Evolutionary conservation across 2,797 vertebrate species (phyloP).

Genomic region (Aulostomus chinensis): DNA sequence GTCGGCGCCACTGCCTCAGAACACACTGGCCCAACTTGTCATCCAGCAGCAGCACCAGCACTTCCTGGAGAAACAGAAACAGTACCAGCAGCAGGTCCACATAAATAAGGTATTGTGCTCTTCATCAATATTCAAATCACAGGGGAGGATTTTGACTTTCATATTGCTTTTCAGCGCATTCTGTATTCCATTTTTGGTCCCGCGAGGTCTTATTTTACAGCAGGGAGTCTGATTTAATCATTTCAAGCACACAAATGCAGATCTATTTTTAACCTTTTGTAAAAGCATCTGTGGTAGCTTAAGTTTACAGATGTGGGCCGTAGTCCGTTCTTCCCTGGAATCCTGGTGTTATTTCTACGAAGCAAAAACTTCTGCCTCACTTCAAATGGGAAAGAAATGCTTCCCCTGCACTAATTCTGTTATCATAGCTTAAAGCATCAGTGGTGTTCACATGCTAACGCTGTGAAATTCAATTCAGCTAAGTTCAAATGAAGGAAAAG

Average conservation of each 20-base stretch:
- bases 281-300: slow-evolving; percentile 50
- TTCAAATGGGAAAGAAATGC: slow-evolving; percentile 73
- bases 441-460: slow-evolving; percentile 72
- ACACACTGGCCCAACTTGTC: slow-evolving; percentile 95
- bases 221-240: slow-evolving; percentile 61
- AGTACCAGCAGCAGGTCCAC: slow-evolving; percentile 97
- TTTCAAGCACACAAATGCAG: slow-evolving; percentile 54
- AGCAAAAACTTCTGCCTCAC: slow-evolving; percentile 63
- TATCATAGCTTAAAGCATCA: slow-evolving; percentile 79
- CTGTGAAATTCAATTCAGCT: slow-evolving; percentile 78
- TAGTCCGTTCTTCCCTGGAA: slow-evolving; percentile 57
- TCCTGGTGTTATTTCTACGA: slow-evolving; percentile 66
- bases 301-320: slow-evolving; percentile 46
- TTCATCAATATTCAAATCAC: slow-evolving; percentile 39
- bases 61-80: slow-evolving; percentile 97
- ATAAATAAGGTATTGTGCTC: slow-evolving; percentile 91
- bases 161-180: slow-evolving; percentile 44
- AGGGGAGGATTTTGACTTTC: slow-evolving; percentile 49
- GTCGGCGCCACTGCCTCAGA: slow-evolving; percentile 96
- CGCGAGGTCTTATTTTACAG: slow-evolving; percentile 41
- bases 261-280: slow-evolving; percentile 67
- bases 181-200: slow-evolving; percentile 35
- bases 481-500: slow-evolving; percentile 73
- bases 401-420: slow-evolving; percentile 77
- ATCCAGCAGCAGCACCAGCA: slow-evolving; percentile 99